These are phyloP conservation scores for Pantelozetes paolii DNA, from an alignment of 2,888 invertebrate species.

Conservation along the genomic window DNA sequence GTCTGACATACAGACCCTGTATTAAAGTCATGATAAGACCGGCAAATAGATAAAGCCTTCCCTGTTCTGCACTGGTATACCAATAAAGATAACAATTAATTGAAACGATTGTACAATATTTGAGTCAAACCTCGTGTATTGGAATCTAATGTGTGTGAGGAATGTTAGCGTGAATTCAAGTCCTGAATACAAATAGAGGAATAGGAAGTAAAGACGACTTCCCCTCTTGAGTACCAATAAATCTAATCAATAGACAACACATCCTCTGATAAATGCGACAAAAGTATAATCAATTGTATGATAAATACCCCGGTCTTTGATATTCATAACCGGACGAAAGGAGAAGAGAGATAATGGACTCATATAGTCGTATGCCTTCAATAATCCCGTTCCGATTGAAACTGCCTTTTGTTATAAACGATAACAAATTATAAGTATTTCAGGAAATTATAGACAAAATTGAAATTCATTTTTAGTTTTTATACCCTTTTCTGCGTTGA, in stretches of 20 bases:
- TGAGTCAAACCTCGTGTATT: constrained; percentile 62
- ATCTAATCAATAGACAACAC: constrained; percentile 43
- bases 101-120: constrained; percentile 29
- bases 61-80: constrained; percentile 79
- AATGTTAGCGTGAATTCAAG: constrained; percentile 96
- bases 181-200: constrained; percentile 90
- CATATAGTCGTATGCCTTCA: constrained; percentile 63
- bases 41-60: constrained; percentile 92
- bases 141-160: constrained; percentile 84
- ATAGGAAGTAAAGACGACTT: constrained; percentile 66
- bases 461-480: not conserved
- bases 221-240: constrained; percentile 50
- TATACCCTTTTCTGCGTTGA: constrained; percentile 56
- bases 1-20: constrained; percentile 78
- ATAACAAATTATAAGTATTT: constrained; percentile 22
- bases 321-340: constrained; percentile 64
- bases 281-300: not conserved
- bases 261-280: not conserved
- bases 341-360: constrained; percentile 61
- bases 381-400: constrained; percentile 63
- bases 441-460: not conserved
- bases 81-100: constrained; percentile 44
- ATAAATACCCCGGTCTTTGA: constrained; percentile 55
- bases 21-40: constrained; percentile 85
- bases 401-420: constrained; percentile 55